These are phyloP conservation scores for Zelleria hepariella DNA, from an alignment of 2,888 invertebrate genomes.

Conservation along the genomic window DNA sequence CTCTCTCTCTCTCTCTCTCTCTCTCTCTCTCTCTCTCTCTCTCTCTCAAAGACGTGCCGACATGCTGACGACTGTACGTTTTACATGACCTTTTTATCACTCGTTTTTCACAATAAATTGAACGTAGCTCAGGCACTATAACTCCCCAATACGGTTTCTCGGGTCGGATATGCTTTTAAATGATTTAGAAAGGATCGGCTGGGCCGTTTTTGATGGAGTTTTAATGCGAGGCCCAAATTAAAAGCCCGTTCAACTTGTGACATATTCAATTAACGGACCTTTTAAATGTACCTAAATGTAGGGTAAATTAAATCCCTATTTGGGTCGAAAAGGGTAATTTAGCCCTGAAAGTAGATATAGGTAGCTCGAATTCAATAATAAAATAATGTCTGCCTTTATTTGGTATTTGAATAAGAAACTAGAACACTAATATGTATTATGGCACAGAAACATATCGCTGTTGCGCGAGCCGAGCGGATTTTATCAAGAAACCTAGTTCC, in stretches of 20 bases:
- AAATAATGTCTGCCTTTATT: not conserved
- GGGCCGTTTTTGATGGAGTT: slow-evolving; percentile 26
- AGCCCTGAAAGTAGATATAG: too few species aligned
- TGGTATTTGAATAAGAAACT: not conserved
- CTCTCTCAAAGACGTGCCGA: too few species aligned
- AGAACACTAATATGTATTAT: too few species aligned
- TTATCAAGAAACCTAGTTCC: too few species aligned
- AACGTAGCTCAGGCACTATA: not conserved
- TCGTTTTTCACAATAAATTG: too few species aligned
- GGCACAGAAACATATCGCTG: too few species aligned
- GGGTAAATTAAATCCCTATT: not conserved
- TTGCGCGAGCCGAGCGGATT: too few species aligned
- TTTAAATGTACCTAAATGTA: not conserved
- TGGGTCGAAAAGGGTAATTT: not conserved
- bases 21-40: too few species aligned
- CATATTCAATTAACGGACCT: slow-evolving; percentile 5
- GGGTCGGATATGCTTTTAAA: slow-evolving; percentile 35
- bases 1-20: too few species aligned
- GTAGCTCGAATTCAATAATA: not conserved
- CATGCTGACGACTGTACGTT: too few species aligned
- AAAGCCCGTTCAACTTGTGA: slow-evolving; percentile 6
- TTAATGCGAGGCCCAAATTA: slow-evolving; percentile 15
- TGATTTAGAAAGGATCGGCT: slow-evolving; percentile 28
- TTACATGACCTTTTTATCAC: too few species aligned
- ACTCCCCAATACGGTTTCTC: not conserved